Percentiles rank a stretch among this genome's conserved stretches.
phyloP scores from a whole-genome alignment of 92 coral and sea anemone genomes.

The Ricordea florida region DNA sequence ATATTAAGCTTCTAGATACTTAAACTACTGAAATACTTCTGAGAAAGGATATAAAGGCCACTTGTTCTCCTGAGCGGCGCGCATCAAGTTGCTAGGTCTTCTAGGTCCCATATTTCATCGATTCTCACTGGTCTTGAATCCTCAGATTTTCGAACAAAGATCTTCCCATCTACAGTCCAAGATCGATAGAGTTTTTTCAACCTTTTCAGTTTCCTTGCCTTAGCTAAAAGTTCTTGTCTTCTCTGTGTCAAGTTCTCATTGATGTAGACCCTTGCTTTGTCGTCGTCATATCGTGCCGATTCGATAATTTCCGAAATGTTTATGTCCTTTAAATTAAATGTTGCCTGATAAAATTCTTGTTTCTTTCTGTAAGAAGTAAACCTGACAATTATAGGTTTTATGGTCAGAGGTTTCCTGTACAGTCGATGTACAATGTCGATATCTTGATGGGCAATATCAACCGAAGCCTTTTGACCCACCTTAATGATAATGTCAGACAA shows the following conservation, averaged over 20 bases:
- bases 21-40: too few species aligned
- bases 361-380: not conserved
- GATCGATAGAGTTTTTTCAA: not conserved
- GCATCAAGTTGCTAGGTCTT: not conserved
- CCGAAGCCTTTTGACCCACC: not conserved
- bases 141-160: not conserved
- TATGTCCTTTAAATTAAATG: not conserved
- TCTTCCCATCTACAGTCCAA: not conserved
- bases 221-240: not conserved
- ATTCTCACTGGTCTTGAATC: not conserved
- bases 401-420: not conserved
- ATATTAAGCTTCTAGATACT: too few species aligned
- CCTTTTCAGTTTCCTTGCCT: not conserved
- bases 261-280: not conserved
- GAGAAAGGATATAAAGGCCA: too few species aligned
- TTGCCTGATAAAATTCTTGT: not conserved
- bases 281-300: not conserved
- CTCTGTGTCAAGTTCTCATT: not conserved
- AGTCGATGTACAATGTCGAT: not conserved
- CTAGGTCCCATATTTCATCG: not conserved
- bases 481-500: not conserved
- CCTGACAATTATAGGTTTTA: not conserved
- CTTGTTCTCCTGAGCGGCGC: too few species aligned
- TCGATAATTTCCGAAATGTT: not conserved
- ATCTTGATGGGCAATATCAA: not conserved